Conservation (phyloP, 2,797 vertebrate species). For the Clarias laeviceps region DNA sequence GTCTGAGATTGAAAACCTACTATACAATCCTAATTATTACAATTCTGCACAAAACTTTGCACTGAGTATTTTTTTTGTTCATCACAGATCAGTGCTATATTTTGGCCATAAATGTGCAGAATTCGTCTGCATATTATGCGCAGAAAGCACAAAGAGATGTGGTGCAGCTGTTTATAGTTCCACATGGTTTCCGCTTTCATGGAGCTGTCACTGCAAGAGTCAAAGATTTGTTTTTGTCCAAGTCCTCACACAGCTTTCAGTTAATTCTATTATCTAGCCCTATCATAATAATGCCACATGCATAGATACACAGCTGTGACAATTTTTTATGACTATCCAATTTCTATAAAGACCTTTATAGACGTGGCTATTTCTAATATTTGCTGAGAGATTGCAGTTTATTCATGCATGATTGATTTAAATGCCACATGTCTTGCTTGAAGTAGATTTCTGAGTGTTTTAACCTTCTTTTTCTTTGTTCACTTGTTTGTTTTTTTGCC, state of each 20-base stretch:
- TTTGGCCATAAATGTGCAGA: background rate
- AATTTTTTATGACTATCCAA: background rate
- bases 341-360: background rate
- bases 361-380: background rate
- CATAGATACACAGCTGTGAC: background rate
- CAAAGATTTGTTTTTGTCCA: background rate
- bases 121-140: background rate
- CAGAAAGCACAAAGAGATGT: constrained; percentile 6
- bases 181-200: constrained; percentile 22
- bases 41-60: background rate
- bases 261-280: background rate
- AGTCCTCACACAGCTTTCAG: background rate
- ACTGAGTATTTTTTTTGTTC: background rate
- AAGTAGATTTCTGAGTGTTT: background rate
- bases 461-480: background rate
- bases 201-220: constrained; percentile 1
- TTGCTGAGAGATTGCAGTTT: background rate
- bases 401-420: background rate
- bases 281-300: background rate
- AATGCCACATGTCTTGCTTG: background rate
- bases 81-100: background rate
- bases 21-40: background rate
- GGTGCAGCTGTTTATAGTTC: constrained; percentile 2
- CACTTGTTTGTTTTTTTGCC: background rate
- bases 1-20: constrained; percentile 22